Base-by-base conservation (phyloP, 2,888 invertebrate genomes). In the Brenthis hecate region DNA sequence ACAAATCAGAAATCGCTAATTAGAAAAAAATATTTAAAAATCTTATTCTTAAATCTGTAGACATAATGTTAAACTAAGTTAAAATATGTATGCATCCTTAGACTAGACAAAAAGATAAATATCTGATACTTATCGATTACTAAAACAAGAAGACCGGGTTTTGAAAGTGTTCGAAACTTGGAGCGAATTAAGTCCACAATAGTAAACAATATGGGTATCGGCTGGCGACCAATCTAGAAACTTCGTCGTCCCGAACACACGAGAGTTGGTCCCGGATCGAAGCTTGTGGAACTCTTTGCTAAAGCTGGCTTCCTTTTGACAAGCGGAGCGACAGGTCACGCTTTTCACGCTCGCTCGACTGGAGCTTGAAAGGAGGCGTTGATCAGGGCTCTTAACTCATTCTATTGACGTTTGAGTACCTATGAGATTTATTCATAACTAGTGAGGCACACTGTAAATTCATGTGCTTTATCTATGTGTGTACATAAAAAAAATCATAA, bases 251-350 rank as follows among this genome's bases (percentile, higher is more conserved):
- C 66, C 66, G 71, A 72, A 73, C 71, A 73, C 76, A 79, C 79
- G 76, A 76, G 75, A 78, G 78, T 66, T 71, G 70, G 73, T 68
- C 69, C 68, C 64, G 69, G 68, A 69, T 68, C 69, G 72, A 66
- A 78, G 81, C 75, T 80, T 79, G 56, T 66, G 56, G 69, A 72
- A 73, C 74, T 76, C 75, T 80, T 78, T 80, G 56, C 66, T 71
- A 72, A 66, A 72, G 74, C 74, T 69, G 80, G 76, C 74, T 81
- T 79, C 78, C 77, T 78, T 76, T 74, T 76, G 76, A 77, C 74
- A 76, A 77, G 74, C 75, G 71, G 67, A 76, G 76, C 75, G 74
- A 66, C 74, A 73, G 65, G 70, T 69, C 70, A 60, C 71, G 69
- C 73, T 70, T 75, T 72, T 73, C 66, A 73, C 70, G 72, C 72